Evolutionary conservation across 2,113 vertebrate species (phyloP), one percentile per base, ranked within the genome.

Genomic region (Ibidorhyncha struthersii): DNA sequence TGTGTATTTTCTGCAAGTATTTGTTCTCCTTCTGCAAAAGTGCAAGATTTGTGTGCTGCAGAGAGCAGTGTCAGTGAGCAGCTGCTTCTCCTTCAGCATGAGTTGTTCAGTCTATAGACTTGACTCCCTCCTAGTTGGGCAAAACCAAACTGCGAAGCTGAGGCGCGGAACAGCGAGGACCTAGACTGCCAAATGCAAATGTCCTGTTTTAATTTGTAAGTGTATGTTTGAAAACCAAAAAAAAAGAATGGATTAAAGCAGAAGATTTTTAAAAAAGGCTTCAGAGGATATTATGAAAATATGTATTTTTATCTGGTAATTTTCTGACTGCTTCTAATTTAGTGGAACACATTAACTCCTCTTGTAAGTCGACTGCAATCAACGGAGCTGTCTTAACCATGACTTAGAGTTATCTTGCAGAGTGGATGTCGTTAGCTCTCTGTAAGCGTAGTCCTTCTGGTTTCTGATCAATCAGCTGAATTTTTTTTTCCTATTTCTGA

Each of bases 81-180:
- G 97, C 93, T 96, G 96, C 95, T 96, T 86, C 92, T 95, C 71
- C 93, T 97, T 94, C 94, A 93, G 87, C 76, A 36, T 26, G 71
- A 94, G 50, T 81, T 77, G 63, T 29, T 96, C 69, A 17, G 70
- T 72, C 26, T 45, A 91, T 69, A 80, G 78, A 61, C 58, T 72
- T 63, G 49, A 36, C 71, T 76, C 4, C 18, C 83, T 79, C 2
- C 81, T 36, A 34, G 14, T 17, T 32, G 84, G 70, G 63, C 79
- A 90, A 92, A 90, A 86, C 79, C 90, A 43, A 69, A 9, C 79
- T 7, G 41, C 13, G 6, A 73, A 86, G 74, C 78, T 40, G 63
- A 67, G 82, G 63, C 9, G 0, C 2, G 3, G 50, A 82, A 17
- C 22, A 85, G 62, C 0, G 0, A 87, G 79, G 49, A 63, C 21